Evolutionary conservation across 2,113 vertebrate genomes (phyloP), one percentile per base, ranked within the genome.

Genomic region (Anarrhichthys ocellatus): DNA sequence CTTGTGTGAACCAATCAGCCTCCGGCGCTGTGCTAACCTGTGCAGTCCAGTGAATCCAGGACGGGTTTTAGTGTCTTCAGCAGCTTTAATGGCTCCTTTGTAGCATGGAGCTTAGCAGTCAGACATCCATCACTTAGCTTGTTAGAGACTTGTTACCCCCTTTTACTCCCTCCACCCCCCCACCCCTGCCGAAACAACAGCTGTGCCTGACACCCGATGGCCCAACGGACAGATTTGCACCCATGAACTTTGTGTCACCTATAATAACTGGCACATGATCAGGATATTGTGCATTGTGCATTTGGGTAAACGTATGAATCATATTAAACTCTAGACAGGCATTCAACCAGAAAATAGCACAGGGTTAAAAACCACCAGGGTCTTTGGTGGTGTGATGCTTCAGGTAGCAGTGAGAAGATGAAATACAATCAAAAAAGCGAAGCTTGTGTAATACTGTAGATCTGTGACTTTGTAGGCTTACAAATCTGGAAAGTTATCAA

Each of bases 51-150:
- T 24, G 14, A 81, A 29, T 92, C 89, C 90, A 80, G 76, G 50
- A 80, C 93, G 58, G 86, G 88, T 80, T 93, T 94, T 91, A 78
- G 81, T 81, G 80, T 66, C 81, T 63, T 87, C 90, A 92, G 77
- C 83, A 78, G 90, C 82, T 90, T 92, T 90, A 79, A 78, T 78
- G 76, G 73, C 68, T 90, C 83, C 65, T 86, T 89, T 91, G 82
- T 84, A 78, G 44, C 32, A 18, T 18, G 56, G 73, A 86, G 90
- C 84, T 93, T 91, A 93, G 84, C 61, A 66, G 79, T 83, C 80
- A 78, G 77, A 52, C 50, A 65, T 90, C 66, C 75, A 87, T 86
- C 88, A 84, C 80, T 79, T 64, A 73, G 73, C 70, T 52, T 74
- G 62, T 70, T 64, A 71, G 66, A 69, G 29, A 66, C 72, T 73